phyloP scores from a whole-genome alignment of 37 sponge, comb jelly and placozoan genomes.

The Haliclona indistincta region DNA sequence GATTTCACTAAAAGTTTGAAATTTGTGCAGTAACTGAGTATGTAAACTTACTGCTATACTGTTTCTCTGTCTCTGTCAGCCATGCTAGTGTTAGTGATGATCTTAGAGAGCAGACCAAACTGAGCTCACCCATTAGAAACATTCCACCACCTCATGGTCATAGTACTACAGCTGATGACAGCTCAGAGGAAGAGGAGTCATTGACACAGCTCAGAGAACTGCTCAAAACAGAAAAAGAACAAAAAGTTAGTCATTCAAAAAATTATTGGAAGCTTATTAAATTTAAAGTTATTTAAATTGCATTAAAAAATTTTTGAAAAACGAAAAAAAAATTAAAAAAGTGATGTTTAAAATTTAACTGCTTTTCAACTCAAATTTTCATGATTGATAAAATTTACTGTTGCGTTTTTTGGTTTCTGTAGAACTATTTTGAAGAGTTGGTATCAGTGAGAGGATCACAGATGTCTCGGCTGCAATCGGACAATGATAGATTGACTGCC shows the following conservation, averaged over 20 bases:
- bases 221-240: conserved; percentile 71
- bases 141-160: background rate
- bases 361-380: background rate
- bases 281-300: background rate
- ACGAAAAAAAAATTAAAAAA: too few species aligned
- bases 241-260: conserved; percentile 42
- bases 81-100: too few species aligned
- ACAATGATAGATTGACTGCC: background rate
- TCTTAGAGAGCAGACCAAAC: too few species aligned
- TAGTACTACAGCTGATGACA: background rate
- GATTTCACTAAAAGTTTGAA: too few species aligned
- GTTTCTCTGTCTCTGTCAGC: too few species aligned
- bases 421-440: conserved; percentile 88
- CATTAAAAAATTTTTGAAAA: too few species aligned
- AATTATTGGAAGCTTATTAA: background rate
- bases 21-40: too few species aligned
- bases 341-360: too few species aligned
- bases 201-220: conserved; percentile 40
- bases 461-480: conserved; percentile 22
- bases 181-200: conserved; percentile 1
- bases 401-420: background rate
- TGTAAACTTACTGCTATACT: too few species aligned
- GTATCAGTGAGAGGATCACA: conserved; percentile 74
- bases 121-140: background rate
- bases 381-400: background rate